These are phyloP conservation scores for Colletes gigas DNA, from an alignment of 1,140 invertebrate species.

Conservation along the genomic window DNA sequence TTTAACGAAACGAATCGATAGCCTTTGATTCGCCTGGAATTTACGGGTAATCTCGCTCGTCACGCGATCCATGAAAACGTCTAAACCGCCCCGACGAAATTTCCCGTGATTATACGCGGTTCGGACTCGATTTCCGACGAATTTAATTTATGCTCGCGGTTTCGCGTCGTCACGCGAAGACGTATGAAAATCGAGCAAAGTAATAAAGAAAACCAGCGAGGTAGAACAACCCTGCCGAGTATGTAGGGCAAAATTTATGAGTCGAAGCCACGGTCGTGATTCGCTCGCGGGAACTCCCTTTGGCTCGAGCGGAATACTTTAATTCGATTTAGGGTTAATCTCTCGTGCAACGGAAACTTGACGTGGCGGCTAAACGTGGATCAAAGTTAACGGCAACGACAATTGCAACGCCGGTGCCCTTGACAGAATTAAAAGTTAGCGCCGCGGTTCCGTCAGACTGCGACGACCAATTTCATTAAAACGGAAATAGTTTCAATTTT, in stretches of 20 bases:
- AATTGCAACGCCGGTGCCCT: background rate
- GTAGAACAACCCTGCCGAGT: background rate
- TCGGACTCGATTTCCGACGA: background rate
- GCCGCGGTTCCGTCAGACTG: background rate
- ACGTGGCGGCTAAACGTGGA: background rate
- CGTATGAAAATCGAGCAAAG: background rate
- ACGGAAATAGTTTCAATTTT: background rate
- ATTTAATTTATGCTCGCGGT: constrained; percentile 1
- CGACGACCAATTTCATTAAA: background rate
- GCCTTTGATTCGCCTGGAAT: background rate
- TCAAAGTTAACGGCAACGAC: background rate
- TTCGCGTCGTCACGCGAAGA: constrained; percentile 6
- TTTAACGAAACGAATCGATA: background rate
- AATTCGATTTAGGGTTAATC: constrained; percentile 1
- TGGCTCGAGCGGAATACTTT: background rate
- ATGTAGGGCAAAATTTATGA: constrained; percentile 1
- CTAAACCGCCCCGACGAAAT: background rate
- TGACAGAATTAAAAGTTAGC: background rate
- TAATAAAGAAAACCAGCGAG: constrained; percentile 8
- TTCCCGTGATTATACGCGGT: background rate
- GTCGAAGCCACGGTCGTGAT: background rate
- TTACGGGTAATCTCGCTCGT: background rate
- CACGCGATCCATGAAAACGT: constrained; percentile 13
- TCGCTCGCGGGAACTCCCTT: background rate
- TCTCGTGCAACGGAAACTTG: background rate